Percentiles rank a stretch among this genome's conserved stretches.
These are phyloP conservation scores for Rhamphomyia laevipes DNA, from an alignment of 2,888 invertebrate species.

Conservation along the genomic window DNA sequence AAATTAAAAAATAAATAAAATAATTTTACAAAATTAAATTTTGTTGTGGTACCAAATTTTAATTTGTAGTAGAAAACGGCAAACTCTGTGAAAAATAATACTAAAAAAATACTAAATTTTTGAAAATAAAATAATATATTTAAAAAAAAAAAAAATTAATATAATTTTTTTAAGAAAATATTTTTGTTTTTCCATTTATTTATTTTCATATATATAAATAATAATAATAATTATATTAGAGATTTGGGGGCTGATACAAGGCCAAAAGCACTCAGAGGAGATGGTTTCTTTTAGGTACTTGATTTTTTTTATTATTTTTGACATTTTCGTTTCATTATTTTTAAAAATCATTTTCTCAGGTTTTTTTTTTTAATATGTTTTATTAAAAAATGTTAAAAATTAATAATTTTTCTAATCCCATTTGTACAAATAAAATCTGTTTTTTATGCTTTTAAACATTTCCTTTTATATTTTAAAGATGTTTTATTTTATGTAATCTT, in stretches of 20 bases:
- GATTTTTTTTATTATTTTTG: not conserved
- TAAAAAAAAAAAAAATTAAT: not conserved
- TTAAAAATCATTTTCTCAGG: not conserved
- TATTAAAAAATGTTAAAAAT: too few species aligned
- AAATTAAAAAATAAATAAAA: too few species aligned
- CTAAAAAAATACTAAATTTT: not conserved
- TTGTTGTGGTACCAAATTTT: not conserved
- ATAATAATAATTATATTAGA: slow-evolving; percentile 21
- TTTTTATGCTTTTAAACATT: too few species aligned
- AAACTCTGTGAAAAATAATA: not conserved
- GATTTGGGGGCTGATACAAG: slow-evolving; percentile 34
- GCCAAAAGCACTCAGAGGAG: slow-evolving; percentile 37
- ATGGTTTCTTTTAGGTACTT: slow-evolving; percentile 37
- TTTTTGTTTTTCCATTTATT: slow-evolving; percentile 15
- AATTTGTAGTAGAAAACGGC: not conserved
- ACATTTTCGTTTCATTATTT: not conserved
- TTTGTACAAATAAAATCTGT: too few species aligned
- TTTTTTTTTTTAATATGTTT: not conserved
- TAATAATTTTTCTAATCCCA: too few species aligned
- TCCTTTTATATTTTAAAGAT: too few species aligned
- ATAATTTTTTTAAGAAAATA: slow-evolving; percentile 3
- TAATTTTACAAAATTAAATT: too few species aligned
- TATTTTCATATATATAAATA: slow-evolving; percentile 10
- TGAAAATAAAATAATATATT: not conserved
- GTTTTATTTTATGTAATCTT: too few species aligned